A percentile compares a stretch with the other conserved stretches of the same genome.
phyloP scores from a whole-genome alignment of 2,113 vertebrate species.

The Neomonachus schauinslandi region DNA sequence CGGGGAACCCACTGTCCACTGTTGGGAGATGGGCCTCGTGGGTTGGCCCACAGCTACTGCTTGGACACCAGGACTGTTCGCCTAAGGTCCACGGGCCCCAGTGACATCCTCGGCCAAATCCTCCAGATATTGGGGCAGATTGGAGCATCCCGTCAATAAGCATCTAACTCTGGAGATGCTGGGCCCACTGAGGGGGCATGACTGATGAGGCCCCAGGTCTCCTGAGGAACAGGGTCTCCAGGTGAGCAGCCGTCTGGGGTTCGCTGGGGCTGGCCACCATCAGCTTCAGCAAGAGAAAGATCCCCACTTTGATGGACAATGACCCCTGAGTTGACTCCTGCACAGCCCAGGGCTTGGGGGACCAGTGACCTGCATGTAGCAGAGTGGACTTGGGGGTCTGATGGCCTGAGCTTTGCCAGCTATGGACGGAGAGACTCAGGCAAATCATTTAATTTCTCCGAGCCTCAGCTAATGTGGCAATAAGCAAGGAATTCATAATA shows the following conservation, averaged over 20 bases:
- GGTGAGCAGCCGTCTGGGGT: background rate
- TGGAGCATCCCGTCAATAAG: background rate
- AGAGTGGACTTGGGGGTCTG: background rate
- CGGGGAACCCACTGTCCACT: background rate
- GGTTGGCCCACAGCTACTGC: background rate
- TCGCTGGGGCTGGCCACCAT: background rate
- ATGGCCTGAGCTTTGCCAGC: background rate
- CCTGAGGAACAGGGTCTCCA: background rate
- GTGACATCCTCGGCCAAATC: background rate
- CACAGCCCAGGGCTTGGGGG: background rate
- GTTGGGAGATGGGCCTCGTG: background rate
- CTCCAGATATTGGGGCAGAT: accelerated
- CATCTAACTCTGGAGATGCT: background rate
- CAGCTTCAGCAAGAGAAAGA: background rate
- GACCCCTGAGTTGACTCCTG: background rate
- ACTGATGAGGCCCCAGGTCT: background rate
- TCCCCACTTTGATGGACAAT: background rate
- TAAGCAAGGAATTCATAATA: background rate
- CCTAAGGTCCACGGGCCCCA: background rate
- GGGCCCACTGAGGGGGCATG: background rate
- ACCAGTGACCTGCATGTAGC: background rate
- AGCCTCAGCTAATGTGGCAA: background rate
- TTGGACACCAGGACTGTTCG: background rate
- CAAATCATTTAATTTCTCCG: background rate
- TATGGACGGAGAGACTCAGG: accelerated